Percentiles rank a stretch among this genome's conserved stretches.
These are phyloP conservation scores for Mya arenaria DNA, from an alignment of 1,140 invertebrate genomes.

Conservation along the genomic window DNA sequence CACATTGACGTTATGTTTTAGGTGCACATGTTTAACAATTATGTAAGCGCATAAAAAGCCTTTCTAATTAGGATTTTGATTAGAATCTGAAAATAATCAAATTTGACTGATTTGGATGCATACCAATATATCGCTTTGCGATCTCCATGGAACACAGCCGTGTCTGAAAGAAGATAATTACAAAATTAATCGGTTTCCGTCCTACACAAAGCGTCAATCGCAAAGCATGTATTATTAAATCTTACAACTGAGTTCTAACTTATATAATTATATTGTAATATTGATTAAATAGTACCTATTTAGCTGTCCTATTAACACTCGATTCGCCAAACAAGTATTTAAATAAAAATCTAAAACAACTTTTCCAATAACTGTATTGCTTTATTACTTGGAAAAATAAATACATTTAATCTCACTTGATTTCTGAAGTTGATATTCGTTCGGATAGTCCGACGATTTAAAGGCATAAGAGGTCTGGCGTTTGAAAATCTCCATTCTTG, in stretches of 20 bases:
- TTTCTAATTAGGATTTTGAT: neutral
- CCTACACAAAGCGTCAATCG: neutral
- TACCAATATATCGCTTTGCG: slow-evolving; percentile 25
- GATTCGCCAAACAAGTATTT: neutral
- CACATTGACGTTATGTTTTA: neutral
- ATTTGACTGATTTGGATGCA: neutral
- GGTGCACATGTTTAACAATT: neutral
- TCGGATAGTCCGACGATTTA: slow-evolving; percentile 94
- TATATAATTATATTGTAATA: neutral
- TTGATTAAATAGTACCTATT: neutral
- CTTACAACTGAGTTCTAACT: neutral
- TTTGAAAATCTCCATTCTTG: slow-evolving; percentile 84
- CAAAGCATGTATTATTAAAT: neutral
- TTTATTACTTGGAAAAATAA: neutral
- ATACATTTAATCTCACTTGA: slow-evolving; percentile 84
- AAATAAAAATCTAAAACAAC: neutral
- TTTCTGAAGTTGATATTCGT: slow-evolving; percentile 97
- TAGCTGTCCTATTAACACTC: neutral
- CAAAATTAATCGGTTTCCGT: neutral
- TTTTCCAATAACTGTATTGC: neutral
- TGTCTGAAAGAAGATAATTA: neutral
- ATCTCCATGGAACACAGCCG: slow-evolving; percentile 21
- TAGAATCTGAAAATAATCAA: neutral
- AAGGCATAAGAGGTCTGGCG: slow-evolving; percentile 92
- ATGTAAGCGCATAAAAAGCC: neutral